Base-by-base conservation (phyloP, 2,888 invertebrate genomes). In the Fabriciana adippe region DNA sequence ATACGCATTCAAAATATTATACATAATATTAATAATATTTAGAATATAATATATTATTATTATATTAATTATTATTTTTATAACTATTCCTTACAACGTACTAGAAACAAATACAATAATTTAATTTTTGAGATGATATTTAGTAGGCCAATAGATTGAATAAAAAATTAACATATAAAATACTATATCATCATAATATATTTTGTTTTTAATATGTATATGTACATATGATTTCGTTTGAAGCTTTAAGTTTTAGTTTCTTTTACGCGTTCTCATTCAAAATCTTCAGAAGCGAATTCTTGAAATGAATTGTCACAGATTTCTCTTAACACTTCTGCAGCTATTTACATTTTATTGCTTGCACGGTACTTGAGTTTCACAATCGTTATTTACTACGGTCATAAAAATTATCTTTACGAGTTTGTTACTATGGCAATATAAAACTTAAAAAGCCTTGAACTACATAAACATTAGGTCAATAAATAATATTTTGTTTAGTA, bases 281-380 rank as follows among this genome's bases (percentile, higher is more conserved):
- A n/a, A 57, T 21, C 16, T 78, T 80, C 81, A 86, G 85, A 83
- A 83, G 82, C 81, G 86, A 87, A 85, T 87, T 88, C 82, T 84
- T 81, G 84, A 80, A 81, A 79, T 81, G 80, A 88, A 88, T 83
- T 88, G 87, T 83, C 78, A 81, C 79, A 82, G 84, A 81, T 83
- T 86, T 84, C 84, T 85, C 87, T 86, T 84, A 87, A 87, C 88
- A 88, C 87, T 89, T 85, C 84, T 83, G 79, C 80, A 81, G 81
- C 85, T 85, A 87, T 89, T 89, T 87, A 87, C 88, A 88, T 88
- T 88, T 88, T 87, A 88, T 87, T 85, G 80, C 54, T 47, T 84
- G 74, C 74, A 80, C 78, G 82, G 81, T 82, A 78, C 80, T 78
- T 74, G 72, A 76, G 77, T 80, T 80, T 80, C 81, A 82, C 79